Base-by-base conservation (phyloP, 1,140 invertebrate genomes). In the Aplysia californica region DNA sequence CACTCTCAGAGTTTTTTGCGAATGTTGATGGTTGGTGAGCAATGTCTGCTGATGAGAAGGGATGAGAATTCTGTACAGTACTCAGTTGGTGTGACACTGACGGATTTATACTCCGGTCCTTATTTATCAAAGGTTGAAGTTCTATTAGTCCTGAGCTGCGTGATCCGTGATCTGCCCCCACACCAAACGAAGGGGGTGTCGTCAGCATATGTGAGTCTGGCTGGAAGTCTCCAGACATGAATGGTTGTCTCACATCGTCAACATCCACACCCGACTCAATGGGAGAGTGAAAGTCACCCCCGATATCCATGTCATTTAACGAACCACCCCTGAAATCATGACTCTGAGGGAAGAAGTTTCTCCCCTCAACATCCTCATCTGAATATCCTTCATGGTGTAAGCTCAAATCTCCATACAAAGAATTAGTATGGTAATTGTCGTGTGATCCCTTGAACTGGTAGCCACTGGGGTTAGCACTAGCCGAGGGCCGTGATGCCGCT, bases 181-280 rank as follows among this genome's bases (percentile, higher is more conserved):
- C 41, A 15, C 31, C 26, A 44, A 70, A n/a, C 38, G 39, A 6
- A 3, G 70, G 58, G 23, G 59, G 70, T 38, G 55, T 20, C 2
- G 55, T 38, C 21, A 56, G 59, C 39, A 64, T 6, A 38, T 15
- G 26, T 36, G 58, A 38, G 18, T n/a, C 50, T 44, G 20, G n/a
- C 20, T 68, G 66, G 29, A 61, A 72, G 58, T 41, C 29, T 29
- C 61, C 58, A 23, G 35, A 15, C 36, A 72, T 72, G 26, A 72
- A 72, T n/a, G 70, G 58, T 41, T 72, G 70, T 3, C 38, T 61
- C 23, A 50, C 39, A 29, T 72, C 81, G 23, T 87, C 83, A 64
- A 80, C 83, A 33, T 78, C 79, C 23, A 79, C 81, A 15, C 58
- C 59, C 29, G 86, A 81, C 21, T 75, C 73, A 15, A 67, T 72